Percentiles rank a stretch among this genome's conserved stretches.
Conservation (phyloP, 2,113 vertebrate genomes). For the Thalassoma bifasciatum region DNA sequence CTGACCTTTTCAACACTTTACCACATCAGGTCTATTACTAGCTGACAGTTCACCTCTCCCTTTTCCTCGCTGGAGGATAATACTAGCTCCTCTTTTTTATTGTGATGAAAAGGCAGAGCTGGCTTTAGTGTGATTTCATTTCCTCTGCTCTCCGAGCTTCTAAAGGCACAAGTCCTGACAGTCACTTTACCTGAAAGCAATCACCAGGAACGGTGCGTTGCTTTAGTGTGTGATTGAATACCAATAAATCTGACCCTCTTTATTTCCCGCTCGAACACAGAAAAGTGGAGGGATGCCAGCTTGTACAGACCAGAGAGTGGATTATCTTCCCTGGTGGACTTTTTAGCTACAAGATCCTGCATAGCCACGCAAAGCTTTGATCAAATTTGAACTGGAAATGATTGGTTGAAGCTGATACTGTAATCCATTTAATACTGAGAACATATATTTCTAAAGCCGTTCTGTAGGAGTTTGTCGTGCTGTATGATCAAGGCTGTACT, state of each 20-base stretch:
- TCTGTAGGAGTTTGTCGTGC: neutral
- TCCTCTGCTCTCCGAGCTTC: constrained; percentile 30
- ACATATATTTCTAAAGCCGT: constrained; percentile 11
- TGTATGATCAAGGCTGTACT: constrained; percentile 6
- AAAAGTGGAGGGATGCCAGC: constrained; percentile 36
- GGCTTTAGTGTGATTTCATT: constrained; percentile 59
- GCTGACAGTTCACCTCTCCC: constrained; percentile 57
- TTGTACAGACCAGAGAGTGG: constrained; percentile 36
- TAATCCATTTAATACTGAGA: constrained; percentile 17
- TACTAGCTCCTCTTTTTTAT: constrained; percentile 38
- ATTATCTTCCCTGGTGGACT: constrained; percentile 57
- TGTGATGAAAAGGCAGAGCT: constrained; percentile 55
- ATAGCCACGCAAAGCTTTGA: constrained; percentile 20
- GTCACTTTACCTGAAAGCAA: constrained; percentile 62
- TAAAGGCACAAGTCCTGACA: constrained; percentile 32
- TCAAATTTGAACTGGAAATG: constrained; percentile 45
- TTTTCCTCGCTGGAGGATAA: constrained; percentile 53
- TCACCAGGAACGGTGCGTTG: constrained; percentile 40
- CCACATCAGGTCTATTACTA: constrained; percentile 65
- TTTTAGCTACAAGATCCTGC: constrained; percentile 38
- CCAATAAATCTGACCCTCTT: constrained; percentile 55
- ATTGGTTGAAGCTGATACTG: constrained; percentile 49
- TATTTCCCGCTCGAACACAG: constrained; percentile 40
- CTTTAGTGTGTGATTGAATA: constrained; percentile 63
- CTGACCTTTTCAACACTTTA: constrained; percentile 73